Conservation (phyloP, 2,113 vertebrate genomes). For the Trichomycterus rosablanca region DNA sequence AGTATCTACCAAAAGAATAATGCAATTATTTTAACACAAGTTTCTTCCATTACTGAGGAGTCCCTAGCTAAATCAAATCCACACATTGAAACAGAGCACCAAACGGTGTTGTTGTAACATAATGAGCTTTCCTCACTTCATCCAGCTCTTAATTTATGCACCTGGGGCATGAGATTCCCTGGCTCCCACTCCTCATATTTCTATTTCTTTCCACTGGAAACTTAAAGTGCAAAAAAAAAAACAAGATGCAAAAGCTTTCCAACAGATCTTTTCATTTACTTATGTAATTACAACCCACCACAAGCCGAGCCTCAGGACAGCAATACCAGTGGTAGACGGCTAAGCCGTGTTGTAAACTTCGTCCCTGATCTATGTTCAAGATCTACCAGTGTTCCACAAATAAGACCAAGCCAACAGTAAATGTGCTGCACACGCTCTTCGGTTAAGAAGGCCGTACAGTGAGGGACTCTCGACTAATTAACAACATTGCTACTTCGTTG, state of each 20-base stretch:
- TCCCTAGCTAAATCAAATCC: background rate
- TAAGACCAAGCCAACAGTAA: too few species aligned
- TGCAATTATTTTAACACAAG: background rate
- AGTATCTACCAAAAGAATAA: background rate
- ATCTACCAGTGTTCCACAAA: too few species aligned
- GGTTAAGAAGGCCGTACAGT: too few species aligned
- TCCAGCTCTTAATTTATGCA: constrained; percentile 24
- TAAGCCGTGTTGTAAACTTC: background rate
- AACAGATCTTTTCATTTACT: constrained; percentile 13
- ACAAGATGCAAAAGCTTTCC: background rate
- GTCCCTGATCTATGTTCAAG: background rate
- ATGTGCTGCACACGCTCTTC: too few species aligned
- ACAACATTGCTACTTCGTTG: too few species aligned
- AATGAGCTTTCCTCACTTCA: constrained; percentile 13
- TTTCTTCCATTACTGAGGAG: background rate
- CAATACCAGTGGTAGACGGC: background rate
- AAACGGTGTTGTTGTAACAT: background rate
- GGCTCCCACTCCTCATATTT: constrained; percentile 10
- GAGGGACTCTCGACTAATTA: too few species aligned
- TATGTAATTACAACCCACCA: constrained; percentile 1
- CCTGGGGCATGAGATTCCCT: constrained; percentile 31
- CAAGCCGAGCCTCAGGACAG: background rate
- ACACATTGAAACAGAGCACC: background rate
- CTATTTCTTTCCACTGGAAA: constrained; percentile 28
- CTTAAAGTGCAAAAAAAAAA: constrained; percentile 34